phyloP scores from a whole-genome alignment of 2,113 vertebrate genomes.

The Dasyornis broadbenti region DNA sequence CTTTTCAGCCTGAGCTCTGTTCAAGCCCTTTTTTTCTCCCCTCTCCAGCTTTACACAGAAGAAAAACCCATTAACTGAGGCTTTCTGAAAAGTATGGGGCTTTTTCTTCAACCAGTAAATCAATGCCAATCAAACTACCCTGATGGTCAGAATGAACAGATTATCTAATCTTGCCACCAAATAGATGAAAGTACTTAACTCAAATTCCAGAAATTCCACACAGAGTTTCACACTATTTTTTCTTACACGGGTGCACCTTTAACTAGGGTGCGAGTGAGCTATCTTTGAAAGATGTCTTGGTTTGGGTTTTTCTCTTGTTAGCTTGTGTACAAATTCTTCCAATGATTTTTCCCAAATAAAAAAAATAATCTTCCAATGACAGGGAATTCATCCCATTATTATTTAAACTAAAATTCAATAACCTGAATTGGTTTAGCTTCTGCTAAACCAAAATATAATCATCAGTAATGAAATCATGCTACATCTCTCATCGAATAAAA shows the following conservation, averaged over 20 bases:
- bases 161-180: not conserved
- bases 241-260: not conserved
- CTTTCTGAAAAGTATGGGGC: not conserved
- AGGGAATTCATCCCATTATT: not conserved
- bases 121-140: not conserved
- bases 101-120: not conserved
- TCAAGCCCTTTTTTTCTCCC: not conserved
- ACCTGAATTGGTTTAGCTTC: not conserved
- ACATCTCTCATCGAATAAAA: not conserved
- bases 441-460: not conserved
- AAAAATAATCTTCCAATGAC: not conserved
- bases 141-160: not conserved
- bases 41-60: not conserved
- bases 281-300: not conserved
- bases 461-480: not conserved
- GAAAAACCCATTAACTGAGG: not conserved
- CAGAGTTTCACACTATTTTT: not conserved
- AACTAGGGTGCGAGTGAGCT: not conserved
- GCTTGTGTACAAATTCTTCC: not conserved
- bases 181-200: not conserved
- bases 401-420: not conserved
- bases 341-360: not conserved
- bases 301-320: not conserved
- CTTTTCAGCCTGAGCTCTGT: not conserved
- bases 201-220: not conserved